Evolutionary conservation across 2,797 vertebrate species (phyloP), one percentile per base, ranked within the genome.

Genomic region (Thamnophis elegans): DNA sequence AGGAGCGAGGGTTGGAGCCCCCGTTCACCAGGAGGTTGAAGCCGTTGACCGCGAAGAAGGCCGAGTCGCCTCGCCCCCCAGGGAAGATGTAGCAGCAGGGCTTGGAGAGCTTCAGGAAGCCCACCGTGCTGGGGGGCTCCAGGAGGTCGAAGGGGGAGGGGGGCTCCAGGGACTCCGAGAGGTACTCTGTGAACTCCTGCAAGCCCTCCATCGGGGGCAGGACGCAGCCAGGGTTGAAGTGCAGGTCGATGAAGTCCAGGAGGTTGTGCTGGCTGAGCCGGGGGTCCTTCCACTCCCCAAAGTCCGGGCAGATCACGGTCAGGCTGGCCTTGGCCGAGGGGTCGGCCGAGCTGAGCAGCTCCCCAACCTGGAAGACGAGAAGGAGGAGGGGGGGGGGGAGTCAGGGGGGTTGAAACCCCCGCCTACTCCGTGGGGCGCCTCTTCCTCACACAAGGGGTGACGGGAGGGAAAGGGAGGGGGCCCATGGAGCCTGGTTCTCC

Each of bases 21-120:
- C 99, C 99, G 0, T 99, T 98, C 14, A 99, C 98, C 95, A 99
- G 89, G 0, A 99, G 91, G 0, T 99, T 99, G 95, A 99, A 99
- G 3, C 99, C 99, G 0, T 98, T 99, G 13, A 99, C 98, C 0
- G 99, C 98, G 0, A 99, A 99, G 94, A 99, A 99, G 60, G 99
- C 99, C 0, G 98, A 98, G 85, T 99, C 99, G 0, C 99, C 99
- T 3, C 98, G 96, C 12, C 99, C 99, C 0, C 98, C 99, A 0
- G 99, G 99, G 95, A 99, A 99, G 91, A 99, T 96, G 89, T 99
- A 99, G 98, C 99, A 99, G 97, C 99, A 99, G 0, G 99, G 99
- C 56, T 98, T 98, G 4, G 98, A 98, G 3, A 99, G 98, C 89
- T 99, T 98, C 42, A 99, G 97, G 96, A 99, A 99, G 0, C 99